phyloP scores from a whole-genome alignment of 2,113 vertebrate genomes.

The Grammomys dolichurus region DNA sequence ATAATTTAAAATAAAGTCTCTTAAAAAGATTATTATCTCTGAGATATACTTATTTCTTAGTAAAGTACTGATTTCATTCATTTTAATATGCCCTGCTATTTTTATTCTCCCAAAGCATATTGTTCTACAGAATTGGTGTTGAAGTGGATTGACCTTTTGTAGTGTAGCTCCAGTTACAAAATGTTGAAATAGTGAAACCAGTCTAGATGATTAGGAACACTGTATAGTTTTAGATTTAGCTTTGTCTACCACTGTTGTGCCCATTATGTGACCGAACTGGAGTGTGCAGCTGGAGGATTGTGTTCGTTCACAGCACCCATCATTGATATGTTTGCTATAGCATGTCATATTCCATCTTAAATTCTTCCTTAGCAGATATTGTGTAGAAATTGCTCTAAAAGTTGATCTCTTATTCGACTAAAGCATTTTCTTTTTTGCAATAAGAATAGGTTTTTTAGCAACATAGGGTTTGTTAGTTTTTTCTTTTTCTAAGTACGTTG shows the following conservation, averaged over 20 bases:
- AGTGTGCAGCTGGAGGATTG: too few species aligned
- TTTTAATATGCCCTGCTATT: neutral
- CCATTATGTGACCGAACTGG: neutral
- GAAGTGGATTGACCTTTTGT: neutral
- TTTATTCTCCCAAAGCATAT: conserved; percentile 6
- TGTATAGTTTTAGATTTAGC: neutral
- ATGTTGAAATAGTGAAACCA: neutral
- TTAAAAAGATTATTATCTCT: neutral
- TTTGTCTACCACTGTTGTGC: neutral
- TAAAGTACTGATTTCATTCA: conserved; percentile 4
- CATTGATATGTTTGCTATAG: neutral
- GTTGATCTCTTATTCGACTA: neutral
- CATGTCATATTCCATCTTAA: neutral
- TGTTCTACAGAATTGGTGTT: conserved; percentile 33
- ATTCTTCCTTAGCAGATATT: conserved; percentile 25
- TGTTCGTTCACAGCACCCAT: neutral
- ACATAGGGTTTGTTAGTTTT: conserved; percentile 28
- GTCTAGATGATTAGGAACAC: neutral
- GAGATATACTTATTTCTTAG: neutral
- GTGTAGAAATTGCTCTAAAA: neutral
- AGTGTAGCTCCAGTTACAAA: conserved; percentile 29
- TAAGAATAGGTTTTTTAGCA: conserved; percentile 21
- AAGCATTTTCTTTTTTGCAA: neutral
- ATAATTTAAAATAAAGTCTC: neutral
- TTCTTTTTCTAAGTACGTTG: conserved; percentile 35